Percentiles rank a stretch among this genome's conserved stretches.
These are phyloP conservation scores for Philopedon plagiatum DNA, from an alignment of 2,888 invertebrate genomes.

Conservation along the genomic window DNA sequence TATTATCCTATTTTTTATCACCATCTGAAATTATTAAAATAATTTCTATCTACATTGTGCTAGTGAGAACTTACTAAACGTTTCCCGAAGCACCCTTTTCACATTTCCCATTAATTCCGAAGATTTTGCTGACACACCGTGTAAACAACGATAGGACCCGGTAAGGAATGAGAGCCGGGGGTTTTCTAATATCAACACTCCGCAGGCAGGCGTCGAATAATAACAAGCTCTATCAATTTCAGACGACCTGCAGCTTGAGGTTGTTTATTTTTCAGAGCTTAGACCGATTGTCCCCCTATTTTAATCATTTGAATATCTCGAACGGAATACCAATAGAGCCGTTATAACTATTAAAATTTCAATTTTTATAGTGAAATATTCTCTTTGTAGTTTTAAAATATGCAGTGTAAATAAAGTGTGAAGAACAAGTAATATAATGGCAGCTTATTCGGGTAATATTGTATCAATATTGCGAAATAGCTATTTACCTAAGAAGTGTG, in stretches of 20 bases:
- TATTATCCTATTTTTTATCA: too few relatives aligned
- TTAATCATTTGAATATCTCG: conserved; percentile 21
- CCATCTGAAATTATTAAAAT: too few relatives aligned
- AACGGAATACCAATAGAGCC: conserved; percentile 13
- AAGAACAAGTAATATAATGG: too few relatives aligned
- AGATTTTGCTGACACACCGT: conserved; percentile 24
- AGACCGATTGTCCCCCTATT: conserved; percentile 19
- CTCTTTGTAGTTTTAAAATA: too few relatives aligned
- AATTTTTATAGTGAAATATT: too few relatives aligned
- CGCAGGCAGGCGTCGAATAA: conserved; percentile 29
- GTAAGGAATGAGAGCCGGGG: conserved; percentile 23
- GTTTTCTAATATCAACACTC: conserved; percentile 33
- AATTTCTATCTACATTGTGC: too few relatives aligned
- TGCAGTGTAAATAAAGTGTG: too few relatives aligned
- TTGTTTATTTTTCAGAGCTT: conserved; percentile 23
- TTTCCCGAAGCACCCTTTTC: neutral
- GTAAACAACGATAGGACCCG: conserved; percentile 23
- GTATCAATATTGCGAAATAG: too few relatives aligned
- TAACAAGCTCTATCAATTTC: conserved; percentile 26
- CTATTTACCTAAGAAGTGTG: too few relatives aligned
- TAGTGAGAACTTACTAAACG: too few relatives aligned
- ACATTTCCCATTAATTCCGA: conserved; percentile 6
- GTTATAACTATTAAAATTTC: neutral
- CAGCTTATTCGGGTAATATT: too few relatives aligned
- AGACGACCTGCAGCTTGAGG: conserved; percentile 19